These are phyloP conservation scores for Acipenser transmontanus DNA, from an alignment of 2,797 vertebrate genomes.

Conservation along the genomic window DNA sequence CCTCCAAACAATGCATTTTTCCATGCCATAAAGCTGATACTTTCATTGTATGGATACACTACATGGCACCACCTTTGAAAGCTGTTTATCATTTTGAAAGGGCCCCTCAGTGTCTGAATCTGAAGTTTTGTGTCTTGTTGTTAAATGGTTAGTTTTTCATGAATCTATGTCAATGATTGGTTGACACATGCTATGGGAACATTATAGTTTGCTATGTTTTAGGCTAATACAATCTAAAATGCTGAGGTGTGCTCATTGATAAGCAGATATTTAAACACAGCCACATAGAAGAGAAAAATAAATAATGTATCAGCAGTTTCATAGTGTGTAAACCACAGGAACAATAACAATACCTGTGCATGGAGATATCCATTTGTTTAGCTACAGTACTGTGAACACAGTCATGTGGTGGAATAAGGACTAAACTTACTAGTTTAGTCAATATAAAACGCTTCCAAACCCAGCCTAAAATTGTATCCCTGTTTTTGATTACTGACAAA, in stretches of 20 bases:
- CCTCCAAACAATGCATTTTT: constrained; percentile 57
- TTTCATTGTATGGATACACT: constrained; percentile 55
- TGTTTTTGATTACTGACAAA: too few relatives aligned
- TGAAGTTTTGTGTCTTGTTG: constrained; percentile 52
- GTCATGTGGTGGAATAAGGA: too few relatives aligned
- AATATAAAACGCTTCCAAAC: too few relatives aligned
- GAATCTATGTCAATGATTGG: constrained; percentile 32
- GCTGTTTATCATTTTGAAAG: constrained; percentile 62
- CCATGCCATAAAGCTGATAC: constrained; percentile 63
- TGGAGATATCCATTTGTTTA: constrained; percentile 26
- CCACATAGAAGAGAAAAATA: constrained; percentile 33
- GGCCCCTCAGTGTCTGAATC: constrained; percentile 50
- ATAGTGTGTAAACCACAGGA: constrained; percentile 21
- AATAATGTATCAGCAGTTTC: constrained; percentile 52
- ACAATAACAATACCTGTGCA: constrained; percentile 15
- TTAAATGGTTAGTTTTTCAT: constrained; percentile 55
- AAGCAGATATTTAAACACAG: constrained; percentile 22
- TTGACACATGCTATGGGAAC: constrained; percentile 37
- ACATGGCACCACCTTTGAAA: constrained; percentile 40
- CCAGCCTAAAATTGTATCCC: too few relatives aligned
- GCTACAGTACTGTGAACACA: not conserved
- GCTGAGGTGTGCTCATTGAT: constrained; percentile 44
- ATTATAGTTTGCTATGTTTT: constrained; percentile 46
- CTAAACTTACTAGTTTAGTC: too few relatives aligned
- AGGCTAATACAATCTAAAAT: constrained; percentile 54